Percentiles rank a stretch among this genome's conserved stretches.
phyloP scores from a whole-genome alignment of 2,797 vertebrate genomes.

The Eulemur coronatus region DNA sequence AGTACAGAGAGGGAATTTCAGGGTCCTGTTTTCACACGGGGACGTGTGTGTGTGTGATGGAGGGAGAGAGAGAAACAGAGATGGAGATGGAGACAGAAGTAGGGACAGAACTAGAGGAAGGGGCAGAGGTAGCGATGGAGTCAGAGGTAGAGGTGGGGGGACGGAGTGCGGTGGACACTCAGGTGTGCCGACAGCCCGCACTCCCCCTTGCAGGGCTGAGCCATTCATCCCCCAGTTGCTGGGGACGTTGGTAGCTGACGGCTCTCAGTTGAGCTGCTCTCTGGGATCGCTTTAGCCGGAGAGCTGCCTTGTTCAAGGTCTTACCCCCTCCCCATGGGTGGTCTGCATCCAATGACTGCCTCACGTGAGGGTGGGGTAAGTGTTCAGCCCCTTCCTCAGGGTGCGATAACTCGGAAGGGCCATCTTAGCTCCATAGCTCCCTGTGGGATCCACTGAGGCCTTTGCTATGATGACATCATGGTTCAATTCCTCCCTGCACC shows the following conservation, averaged over 20 bases:
- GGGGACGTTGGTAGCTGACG: neutral
- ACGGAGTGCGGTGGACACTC: rapidly evolving
- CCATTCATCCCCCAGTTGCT: too few species aligned
- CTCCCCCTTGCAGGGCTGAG: neutral
- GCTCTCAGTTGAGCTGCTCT: neutral
- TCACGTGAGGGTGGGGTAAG: neutral
- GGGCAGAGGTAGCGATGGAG: neutral
- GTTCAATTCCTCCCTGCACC: neutral
- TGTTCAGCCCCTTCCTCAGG: neutral
- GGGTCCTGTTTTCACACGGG: neutral
- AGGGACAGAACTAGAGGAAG: neutral
- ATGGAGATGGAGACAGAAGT: neutral
- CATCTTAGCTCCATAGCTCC: neutral
- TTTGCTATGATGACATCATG: neutral
- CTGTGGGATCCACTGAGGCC: neutral
- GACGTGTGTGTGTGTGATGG: too few species aligned
- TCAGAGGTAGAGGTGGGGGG: neutral
- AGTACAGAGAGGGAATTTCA: neutral
- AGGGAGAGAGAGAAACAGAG: neutral
- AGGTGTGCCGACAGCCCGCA: too few species aligned
- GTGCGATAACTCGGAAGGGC: neutral
- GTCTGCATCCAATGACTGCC: neutral
- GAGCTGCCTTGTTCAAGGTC: neutral
- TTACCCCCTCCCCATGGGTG: neutral
- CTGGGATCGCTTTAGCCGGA: neutral